Evolutionary conservation across 2,888 invertebrate genomes (phyloP), one percentile per base, ranked within the genome.

Genomic region (Ichneumoninae sp.): DNA sequence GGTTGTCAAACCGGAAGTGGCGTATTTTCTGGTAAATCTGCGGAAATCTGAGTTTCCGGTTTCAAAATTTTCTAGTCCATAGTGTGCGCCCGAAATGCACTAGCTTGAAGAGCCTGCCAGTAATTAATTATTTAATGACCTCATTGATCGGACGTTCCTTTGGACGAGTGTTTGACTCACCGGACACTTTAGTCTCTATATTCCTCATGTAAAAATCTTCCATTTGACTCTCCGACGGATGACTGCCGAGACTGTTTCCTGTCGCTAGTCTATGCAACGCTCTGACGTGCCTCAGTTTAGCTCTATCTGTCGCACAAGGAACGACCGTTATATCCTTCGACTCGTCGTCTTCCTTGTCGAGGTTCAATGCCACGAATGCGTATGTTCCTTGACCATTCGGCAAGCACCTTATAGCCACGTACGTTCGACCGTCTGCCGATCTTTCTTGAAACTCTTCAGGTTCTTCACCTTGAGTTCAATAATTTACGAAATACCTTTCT

Each of bases 351-450:
- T 92, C 91, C 76, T 94, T 93, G 44, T 93, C 94, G 78, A 94
- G 88, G 33, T 93, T 94, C 7, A 95, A 90, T 22, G 94, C 94
- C 2, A 95, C 90, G 83, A 94, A 94, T 1, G 94, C 94, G 88
- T 94, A 94, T 2, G 94, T 94, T 13, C 94, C 95, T 83, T 92
- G 92, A 36, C 94, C 93, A 54, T 93, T 91, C 0, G 94, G 94
- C 79, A 95, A 89, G 4, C 92, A 92, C 81, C 94, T 90, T 6
- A 94, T 94, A 3, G 95, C 95, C n/a, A 94, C 90, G 89, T 94
- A 94, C 0, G 94, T 94, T 83, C 94, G 89, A 50, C 94, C 94
- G 74, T 93, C 91, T 30, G 89, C 91, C 1, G 91, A 89, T 50
- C 83, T 81, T 40, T 89, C 87, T 73, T 89, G 88, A 68, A 89